These are phyloP conservation scores for Acanthaster planci DNA, from an alignment of 35 echinoderm and acorn worm species.

Conservation along the genomic window DNA sequence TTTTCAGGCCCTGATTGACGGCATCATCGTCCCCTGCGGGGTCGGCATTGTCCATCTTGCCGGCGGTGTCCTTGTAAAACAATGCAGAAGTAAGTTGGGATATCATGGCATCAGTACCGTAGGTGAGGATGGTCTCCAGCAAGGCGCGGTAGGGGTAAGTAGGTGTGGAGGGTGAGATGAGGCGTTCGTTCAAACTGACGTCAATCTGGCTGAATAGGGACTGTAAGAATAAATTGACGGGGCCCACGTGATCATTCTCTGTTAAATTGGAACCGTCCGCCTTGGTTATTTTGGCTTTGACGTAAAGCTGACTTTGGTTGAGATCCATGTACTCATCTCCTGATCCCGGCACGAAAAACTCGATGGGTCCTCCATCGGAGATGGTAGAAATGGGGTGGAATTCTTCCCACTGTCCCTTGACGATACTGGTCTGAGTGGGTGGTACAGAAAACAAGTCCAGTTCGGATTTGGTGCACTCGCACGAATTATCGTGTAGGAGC, in stretches of 20 bases:
- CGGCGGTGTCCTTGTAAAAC: constrained; percentile 73
- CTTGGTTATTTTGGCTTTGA: constrained; percentile 55
- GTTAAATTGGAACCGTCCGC: constrained; percentile 32
- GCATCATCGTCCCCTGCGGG: constrained; percentile 12
- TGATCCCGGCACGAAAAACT: constrained; percentile 57
- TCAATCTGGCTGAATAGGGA: constrained; percentile 66
- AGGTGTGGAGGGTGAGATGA: constrained; percentile 1
- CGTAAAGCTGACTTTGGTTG: constrained; percentile 41
- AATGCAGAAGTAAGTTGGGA: constrained; percentile 49
- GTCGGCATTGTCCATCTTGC: constrained; percentile 38
- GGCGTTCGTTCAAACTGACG: constrained; percentile 50
- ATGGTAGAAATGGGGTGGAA: constrained; percentile 51
- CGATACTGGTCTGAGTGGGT: constrained; percentile 59
- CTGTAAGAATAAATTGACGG: constrained; percentile 58
- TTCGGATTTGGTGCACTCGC: constrained; percentile 59
- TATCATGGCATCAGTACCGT: constrained; percentile 33
- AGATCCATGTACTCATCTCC: constrained; percentile 64
- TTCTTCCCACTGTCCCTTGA: constrained; percentile 43
- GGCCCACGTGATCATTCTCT: constrained; percentile 28
- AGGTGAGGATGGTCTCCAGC: constrained; percentile 62
- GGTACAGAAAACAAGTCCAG: constrained; percentile 60
- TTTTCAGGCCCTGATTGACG: constrained; percentile 47
- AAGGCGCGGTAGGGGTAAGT: constrained; percentile 68
- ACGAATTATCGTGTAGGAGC: constrained; percentile 48
- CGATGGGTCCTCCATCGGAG: constrained; percentile 45